phyloP scores from a whole-genome alignment of 2,113 vertebrate species.

The Apodemus sylvaticus region DNA sequence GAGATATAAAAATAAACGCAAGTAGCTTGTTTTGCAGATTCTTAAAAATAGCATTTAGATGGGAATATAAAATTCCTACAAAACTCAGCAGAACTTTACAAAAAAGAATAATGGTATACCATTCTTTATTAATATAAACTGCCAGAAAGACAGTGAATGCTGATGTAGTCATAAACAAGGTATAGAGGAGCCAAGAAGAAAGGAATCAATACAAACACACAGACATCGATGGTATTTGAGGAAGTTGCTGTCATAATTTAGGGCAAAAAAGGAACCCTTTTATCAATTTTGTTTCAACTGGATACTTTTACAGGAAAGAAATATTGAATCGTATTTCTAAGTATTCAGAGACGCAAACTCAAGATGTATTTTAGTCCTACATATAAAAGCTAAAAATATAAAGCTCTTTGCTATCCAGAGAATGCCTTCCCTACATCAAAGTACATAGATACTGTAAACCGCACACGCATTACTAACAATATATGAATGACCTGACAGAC shows the following conservation, averaged over 20 bases:
- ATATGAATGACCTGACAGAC: background rate
- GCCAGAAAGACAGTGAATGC: background rate
- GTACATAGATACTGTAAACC: background rate
- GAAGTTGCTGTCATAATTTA: background rate
- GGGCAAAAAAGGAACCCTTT: background rate
- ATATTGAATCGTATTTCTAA: constrained; percentile 13
- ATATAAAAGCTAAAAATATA: constrained; percentile 18
- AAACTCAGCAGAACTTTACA: background rate
- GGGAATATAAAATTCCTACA: background rate
- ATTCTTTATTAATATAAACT: background rate
- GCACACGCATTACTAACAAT: background rate
- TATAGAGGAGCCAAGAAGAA: background rate
- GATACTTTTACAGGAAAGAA: background rate
- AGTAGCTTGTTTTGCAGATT: background rate
- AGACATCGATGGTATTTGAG: background rate
- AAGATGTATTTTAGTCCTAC: constrained; percentile 34
- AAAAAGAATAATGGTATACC: background rate
- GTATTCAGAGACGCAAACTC: background rate
- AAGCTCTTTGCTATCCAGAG: background rate
- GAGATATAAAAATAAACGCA: background rate
- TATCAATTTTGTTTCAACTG: background rate
- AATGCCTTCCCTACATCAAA: background rate
- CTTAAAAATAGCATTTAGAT: background rate
- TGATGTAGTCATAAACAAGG: background rate
- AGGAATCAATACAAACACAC: background rate